Base-by-base conservation (phyloP, 2,113 vertebrate genomes). In the Myotis davidii region DNA sequence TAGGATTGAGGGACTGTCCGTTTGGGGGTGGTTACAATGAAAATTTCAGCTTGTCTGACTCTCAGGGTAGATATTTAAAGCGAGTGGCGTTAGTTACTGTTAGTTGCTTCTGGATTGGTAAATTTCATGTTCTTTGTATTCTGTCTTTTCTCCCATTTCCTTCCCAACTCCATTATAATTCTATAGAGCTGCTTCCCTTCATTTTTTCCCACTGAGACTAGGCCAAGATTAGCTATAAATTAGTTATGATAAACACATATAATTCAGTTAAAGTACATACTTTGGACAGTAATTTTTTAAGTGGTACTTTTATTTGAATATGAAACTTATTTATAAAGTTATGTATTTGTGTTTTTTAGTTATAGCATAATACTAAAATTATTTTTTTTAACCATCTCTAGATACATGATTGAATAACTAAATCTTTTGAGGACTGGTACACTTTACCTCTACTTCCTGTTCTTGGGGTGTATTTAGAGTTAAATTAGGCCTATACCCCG, bases 221-320 rank as follows among this genome's bases (percentile, higher is more conserved):
- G n/a, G 79, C 86, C 84, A 96, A 96, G 82, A 67, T 61, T 52
- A 77, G 21, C 45, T 88, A 0, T 48, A 83, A 87, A 59, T 45
- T 90, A 94, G 56, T 79, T 59, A 59, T 23, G 56, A 52, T 54
- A 50, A 87, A 54, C 88, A 95, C 21, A 81, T 82, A 45, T 92
- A 96, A 89, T 93, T 85, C 79, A 90, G 4, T 74, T 29, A 14
- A 86, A 90, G 39, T 78, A 14, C 59, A 11, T 70, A 59, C 50
- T 97, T 93, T 89, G 79, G 96, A 78, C 84, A 93, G 50, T 88
- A 84, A 81, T 77, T 91, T 90, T 95, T 98, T 88, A 39, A 67
- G 5, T 84, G 34, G 8, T 3, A 2, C 8, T 94, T 92, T 32
- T 56, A 50, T 94, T 96, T 89, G 12, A 86, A 50, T 79, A 14